Base-by-base conservation (phyloP, 2,888 invertebrate genomes). In the Drosophila mettleri region DNA sequence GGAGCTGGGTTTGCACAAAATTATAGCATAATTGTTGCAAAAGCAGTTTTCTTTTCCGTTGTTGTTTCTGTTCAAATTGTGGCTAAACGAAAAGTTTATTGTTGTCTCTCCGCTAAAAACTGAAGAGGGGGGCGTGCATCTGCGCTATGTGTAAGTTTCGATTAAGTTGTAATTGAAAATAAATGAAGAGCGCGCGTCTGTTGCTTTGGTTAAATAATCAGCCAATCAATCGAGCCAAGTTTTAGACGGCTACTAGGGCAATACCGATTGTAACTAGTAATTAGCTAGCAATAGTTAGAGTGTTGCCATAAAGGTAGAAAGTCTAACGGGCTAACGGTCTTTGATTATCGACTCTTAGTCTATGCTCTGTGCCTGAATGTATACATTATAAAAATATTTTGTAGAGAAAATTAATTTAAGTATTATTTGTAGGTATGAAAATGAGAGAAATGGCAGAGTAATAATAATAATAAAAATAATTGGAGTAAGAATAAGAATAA, bases 91-190 rank as follows among this genome's bases (percentile, higher is more conserved):
- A 66, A 63, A 71, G 64, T 61, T 73, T 51, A 59, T 55, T 61
- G 43, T 45, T 54, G 48, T 22, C 27, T 64, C 62, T 55, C 41
- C 33, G 29, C 14, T 36, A 18, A 9, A 33, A 51, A 29, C 2
- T 34, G 31, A 34, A 36, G n/a, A n/a, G 39, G 6, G 9, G 34
- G 36, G 31, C n/a, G 57, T 33, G n/a, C 18, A 10, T 55, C 52
- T 46, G 48, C 48, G 62, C 69, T 76, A 49, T 82, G 74, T 76
- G 62, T 54, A 71, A 74, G 63, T 68, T 78, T 76, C 79, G 86
- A 83, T 83, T 85, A 74, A 77, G 74, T 82, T 88, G 82, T 87
- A 88, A 83, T 85, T 87, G 86, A 63, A 79, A 87, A 69, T 70
- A 85, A 82, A 79, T 79, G 74, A 71, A 69, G 43, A 34, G 6